phyloP scores from a whole-genome alignment of 2,888 invertebrate genomes.

The Temnothorax unifasciatus region DNA sequence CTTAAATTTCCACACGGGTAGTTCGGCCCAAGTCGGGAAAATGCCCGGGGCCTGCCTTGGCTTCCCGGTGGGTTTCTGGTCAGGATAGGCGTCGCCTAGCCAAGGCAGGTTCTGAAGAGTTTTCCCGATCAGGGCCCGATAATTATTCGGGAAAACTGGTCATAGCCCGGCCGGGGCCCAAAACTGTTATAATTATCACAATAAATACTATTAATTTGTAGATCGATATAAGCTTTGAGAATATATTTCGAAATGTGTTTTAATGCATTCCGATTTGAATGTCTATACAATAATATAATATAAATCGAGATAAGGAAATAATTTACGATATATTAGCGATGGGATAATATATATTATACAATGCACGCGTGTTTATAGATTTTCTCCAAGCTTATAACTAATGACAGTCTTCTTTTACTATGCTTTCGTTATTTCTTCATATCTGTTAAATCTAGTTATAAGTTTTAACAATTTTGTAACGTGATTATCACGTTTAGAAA shows the following conservation, averaged over 20 bases:
- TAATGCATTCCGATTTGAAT: background rate
- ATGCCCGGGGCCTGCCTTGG: no score
- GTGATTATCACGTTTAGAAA: background rate
- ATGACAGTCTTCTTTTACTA: background rate
- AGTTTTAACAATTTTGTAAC: background rate
- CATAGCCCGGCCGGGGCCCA: no score
- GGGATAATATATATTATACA: background rate
- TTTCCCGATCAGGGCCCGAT: no score
- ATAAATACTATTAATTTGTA: background rate
- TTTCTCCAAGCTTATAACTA: background rate
- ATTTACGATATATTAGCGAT: background rate
- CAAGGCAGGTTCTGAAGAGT: no score
- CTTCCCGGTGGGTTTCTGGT: no score
- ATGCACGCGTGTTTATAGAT: background rate
- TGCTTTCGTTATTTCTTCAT: background rate
- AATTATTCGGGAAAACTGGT: no score
- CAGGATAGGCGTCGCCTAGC: no score
- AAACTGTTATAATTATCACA: background rate
- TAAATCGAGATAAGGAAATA: background rate
- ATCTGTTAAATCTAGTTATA: background rate
- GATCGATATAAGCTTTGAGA: background rate
- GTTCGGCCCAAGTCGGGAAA: no score
- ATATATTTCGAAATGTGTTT: background rate
- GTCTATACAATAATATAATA: background rate
- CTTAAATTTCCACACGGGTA: no score